Percentiles rank a stretch among this genome's conserved stretches.
phyloP scores from a whole-genome alignment of 2,113 vertebrate genomes.

The Acanthochromis polyacanthus region DNA sequence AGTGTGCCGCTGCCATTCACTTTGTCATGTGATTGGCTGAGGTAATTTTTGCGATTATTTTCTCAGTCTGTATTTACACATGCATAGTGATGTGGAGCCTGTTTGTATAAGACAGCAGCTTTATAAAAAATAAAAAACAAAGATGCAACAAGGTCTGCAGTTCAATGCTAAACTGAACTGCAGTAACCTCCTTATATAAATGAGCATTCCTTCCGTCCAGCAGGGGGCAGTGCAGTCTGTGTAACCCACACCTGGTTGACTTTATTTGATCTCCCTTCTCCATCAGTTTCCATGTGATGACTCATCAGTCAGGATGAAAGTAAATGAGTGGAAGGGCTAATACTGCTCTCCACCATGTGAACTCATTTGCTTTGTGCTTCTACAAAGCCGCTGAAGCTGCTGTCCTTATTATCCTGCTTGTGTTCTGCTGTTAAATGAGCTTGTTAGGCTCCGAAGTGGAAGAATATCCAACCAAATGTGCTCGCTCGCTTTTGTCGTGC shows the following conservation, averaged over 20 bases:
- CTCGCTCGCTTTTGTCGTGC: neutral
- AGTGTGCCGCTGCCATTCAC: neutral
- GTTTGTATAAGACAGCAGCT: no score
- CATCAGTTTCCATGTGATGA: constrained; percentile 69
- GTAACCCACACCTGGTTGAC: neutral
- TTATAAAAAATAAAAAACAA: neutral
- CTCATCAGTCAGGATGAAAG: constrained; percentile 68
- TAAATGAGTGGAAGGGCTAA: constrained; percentile 61
- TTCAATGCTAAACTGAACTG: neutral
- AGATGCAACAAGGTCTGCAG: neutral
- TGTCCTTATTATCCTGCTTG: constrained; percentile 24
- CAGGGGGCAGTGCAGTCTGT: constrained; percentile 70
- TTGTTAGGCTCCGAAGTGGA: constrained; percentile 27
- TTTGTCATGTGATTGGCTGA: constrained; percentile 14
- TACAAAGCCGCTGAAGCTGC: neutral
- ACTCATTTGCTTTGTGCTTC: constrained; percentile 36
- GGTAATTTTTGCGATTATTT: neutral
- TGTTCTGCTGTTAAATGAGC: constrained; percentile 11
- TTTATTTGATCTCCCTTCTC: constrained; percentile 22
- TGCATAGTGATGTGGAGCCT: no score
- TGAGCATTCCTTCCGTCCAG: constrained; percentile 24
- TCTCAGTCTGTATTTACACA: no score
- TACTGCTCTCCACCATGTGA: constrained; percentile 22
- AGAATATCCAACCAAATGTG: neutral
- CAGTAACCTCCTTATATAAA: constrained; percentile 40